Base-by-base conservation (phyloP, 2,888 invertebrate genomes). In the Tigriopus californicus region DNA sequence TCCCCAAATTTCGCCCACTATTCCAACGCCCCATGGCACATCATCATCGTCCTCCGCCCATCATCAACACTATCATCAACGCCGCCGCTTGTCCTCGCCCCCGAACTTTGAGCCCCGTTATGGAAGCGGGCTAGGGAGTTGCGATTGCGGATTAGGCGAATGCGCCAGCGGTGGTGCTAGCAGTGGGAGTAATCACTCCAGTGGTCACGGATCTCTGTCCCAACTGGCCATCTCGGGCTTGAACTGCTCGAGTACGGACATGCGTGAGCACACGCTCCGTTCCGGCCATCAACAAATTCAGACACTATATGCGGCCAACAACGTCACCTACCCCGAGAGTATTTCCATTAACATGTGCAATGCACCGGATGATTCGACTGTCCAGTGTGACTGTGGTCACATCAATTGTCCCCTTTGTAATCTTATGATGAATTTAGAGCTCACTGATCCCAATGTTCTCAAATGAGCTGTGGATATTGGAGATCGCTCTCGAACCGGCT, bases 341-440 rank as follows among this genome's bases (percentile, higher is more conserved):
- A 54, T 54, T 41, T 54, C 54, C 40, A 54, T 54, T 6, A 54
- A 54, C 22, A 20, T 54, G 18, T 18, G 33, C 40, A 54, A 54
- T 41, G 54, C 54, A 12, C 54, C 54, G 11, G 54, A 41, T 15
- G 40, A 54, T 41, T 54, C 54, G 10, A 54, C 54, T 11, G 40
- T 40, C 15, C 54, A 54, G 22, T 54, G 54, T 40, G 54, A 54
- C 15, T 54, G 54, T 15, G 54, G 54, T 18, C 54, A 54, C 22
- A 54, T 54, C 41, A 54, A 54, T 41, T 54, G 54, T 22, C 54
- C 54, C 6, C 13, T 54, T 12, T 54, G 54, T 4, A 54, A 54
- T 54, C 54, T 54, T 1, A 54, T 54, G 54, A 54, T 54, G 54
- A 54, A 54, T 41, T 22, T 54, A 15, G 54, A 54, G 15, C 41